Conservation (phyloP, 1,140 invertebrate species). For the Tribolium castaneum region DNA sequence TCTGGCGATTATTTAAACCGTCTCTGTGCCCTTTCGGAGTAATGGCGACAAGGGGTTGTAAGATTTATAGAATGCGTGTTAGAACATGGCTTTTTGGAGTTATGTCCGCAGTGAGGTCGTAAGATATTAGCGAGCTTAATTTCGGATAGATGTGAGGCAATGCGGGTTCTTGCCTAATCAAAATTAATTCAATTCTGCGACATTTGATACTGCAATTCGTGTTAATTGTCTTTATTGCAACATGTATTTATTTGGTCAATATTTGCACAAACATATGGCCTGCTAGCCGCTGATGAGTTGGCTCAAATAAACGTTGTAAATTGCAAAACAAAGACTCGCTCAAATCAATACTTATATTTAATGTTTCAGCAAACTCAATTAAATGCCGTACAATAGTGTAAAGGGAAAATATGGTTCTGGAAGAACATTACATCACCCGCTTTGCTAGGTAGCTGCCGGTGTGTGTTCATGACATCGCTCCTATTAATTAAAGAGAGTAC, state of each 20-base stretch:
- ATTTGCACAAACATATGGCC: not conserved
- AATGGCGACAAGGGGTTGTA: conserved; percentile 15
- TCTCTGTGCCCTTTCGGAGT: not conserved
- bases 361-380: no score
- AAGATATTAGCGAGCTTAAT: conserved; percentile 33
- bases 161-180: not conserved
- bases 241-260: not conserved
- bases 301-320: no score
- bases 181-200: not conserved
- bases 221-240: not conserved
- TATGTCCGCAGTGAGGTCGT: conserved; percentile 29
- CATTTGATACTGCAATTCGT: not conserved
- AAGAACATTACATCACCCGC: not conserved
- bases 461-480: conserved; percentile 19
- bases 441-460: not conserved
- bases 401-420: no score
- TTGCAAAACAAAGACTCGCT: no score
- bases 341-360: no score
- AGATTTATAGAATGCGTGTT: conserved; percentile 20
- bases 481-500: conserved; percentile 28
- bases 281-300: no score
- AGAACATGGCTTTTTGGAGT: conserved; percentile 28
- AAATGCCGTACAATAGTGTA: no score
- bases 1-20: conserved; percentile 25
- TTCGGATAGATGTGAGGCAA: conserved; percentile 11